Evolutionary conservation across 1,140 invertebrate species (phyloP).

Genomic region (Proctacanthus coquilletti): DNA sequence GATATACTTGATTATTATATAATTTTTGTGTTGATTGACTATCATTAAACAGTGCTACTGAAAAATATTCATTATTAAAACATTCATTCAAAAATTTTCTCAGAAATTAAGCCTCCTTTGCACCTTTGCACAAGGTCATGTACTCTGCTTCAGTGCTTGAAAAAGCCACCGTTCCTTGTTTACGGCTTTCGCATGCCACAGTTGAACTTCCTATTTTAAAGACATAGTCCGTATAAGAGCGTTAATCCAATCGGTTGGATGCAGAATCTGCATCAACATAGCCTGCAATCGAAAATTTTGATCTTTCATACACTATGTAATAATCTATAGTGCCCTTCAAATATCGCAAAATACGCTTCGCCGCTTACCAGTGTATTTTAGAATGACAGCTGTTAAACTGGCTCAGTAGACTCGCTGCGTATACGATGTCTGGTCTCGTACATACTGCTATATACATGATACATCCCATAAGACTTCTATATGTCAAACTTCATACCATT

Average conservation of each 20-base stretch:
- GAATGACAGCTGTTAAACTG: slow-evolving; percentile 5
- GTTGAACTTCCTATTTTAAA: not conserved
- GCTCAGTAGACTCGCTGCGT: not conserved
- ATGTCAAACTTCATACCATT: slow-evolving; percentile 9
- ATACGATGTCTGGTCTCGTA: not conserved
- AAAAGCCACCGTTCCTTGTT: slow-evolving; percentile 6
- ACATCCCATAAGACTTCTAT: slow-evolving; percentile 6
- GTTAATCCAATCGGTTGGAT: slow-evolving; percentile 2
- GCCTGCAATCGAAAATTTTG: slow-evolving; percentile 8
- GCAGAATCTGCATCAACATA: slow-evolving; percentile 19
- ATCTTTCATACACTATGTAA: slow-evolving; percentile 12
- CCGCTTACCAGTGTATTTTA: slow-evolving; percentile 4
- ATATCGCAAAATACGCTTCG: slow-evolving; percentile 2
- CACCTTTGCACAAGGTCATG: slow-evolving; percentile 8
- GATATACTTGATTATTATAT: slow-evolving; percentile 4
- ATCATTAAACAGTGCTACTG: slow-evolving; percentile 11
- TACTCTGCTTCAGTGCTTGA: slow-evolving; percentile 35
- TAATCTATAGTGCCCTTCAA: slow-evolving; percentile 9
- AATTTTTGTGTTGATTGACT: slow-evolving; percentile 14
- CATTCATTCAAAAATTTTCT: slow-evolving; percentile 7
- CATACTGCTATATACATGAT: not conserved
- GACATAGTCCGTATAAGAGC: slow-evolving; percentile 10
- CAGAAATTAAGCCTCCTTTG: not conserved
- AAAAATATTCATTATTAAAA: slow-evolving; percentile 8
- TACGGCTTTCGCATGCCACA: slow-evolving; percentile 10